A percentile compares a stretch with the other conserved stretches of the same genome.
Conservation (phyloP, 2,113 vertebrate genomes). For the Mesitornis unicolor region DNA sequence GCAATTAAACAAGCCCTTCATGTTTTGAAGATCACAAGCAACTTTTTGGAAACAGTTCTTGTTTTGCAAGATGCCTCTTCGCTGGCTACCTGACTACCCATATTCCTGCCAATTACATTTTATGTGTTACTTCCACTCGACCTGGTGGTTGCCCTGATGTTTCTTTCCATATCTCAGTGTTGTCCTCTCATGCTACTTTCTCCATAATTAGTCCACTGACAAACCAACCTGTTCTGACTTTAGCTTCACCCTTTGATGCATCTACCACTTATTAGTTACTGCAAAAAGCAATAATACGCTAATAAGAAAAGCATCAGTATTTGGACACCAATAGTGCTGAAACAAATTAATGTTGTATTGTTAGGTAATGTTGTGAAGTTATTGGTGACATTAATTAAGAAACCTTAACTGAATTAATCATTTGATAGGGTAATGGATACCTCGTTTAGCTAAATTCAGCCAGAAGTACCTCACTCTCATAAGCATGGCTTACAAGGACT, state of each 20-base stretch:
- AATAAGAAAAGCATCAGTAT: background rate
- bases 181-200: background rate
- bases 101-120: background rate
- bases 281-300: background rate
- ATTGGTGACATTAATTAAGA: background rate
- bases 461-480: background rate
- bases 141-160: background rate
- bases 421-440: background rate
- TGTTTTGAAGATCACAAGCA: background rate
- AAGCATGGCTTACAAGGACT: background rate
- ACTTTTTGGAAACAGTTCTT: background rate
- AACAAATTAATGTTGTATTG: background rate
- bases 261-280: background rate
- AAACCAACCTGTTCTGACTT: background rate
- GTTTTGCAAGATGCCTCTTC: background rate
- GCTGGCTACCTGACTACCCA: background rate
- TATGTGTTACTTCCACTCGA: background rate
- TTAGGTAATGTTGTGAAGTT: too few relatives aligned
- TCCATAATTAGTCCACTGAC: background rate
- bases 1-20: background rate
- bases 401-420: background rate
- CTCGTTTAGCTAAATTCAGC: background rate
- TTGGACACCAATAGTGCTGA: fast-evolving
- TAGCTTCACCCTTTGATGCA: background rate
- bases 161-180: background rate